Conservation (phyloP, 2,888 invertebrate genomes). For the Agriopis marginaria region DNA sequence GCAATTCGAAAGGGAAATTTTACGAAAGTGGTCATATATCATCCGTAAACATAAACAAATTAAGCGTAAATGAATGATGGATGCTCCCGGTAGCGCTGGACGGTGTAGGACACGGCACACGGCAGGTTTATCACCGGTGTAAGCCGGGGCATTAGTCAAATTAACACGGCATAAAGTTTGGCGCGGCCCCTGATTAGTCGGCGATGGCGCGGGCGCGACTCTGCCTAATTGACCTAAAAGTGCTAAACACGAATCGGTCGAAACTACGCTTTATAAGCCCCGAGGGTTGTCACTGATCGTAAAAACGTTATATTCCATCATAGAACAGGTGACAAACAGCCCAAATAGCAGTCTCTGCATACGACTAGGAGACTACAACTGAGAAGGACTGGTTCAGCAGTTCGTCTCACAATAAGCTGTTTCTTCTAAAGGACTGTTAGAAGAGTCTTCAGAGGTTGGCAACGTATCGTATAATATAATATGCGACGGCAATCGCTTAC, state of each 20-base stretch:
- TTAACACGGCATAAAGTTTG: slow-evolving; percentile 85
- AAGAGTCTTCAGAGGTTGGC: too few species aligned
- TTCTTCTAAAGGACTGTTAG: too few species aligned
- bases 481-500: too few species aligned
- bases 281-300: slow-evolving; percentile 66
- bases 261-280: slow-evolving; percentile 71
- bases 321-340: neutral
- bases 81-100: slow-evolving; percentile 57
- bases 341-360: neutral
- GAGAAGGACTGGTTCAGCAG: too few species aligned
- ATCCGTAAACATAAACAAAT: slow-evolving; percentile 62
- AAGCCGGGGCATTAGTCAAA: slow-evolving; percentile 84
- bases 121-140: slow-evolving; percentile 74
- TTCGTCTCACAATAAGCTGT: too few species aligned
- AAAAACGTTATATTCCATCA: neutral
- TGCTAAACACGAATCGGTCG: slow-evolving; percentile 84
- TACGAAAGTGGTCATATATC: slow-evolving; percentile 50
- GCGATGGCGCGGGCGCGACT: slow-evolving; percentile 74
- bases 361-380: too few species aligned
- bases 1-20: slow-evolving; percentile 46
- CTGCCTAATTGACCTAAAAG: slow-evolving; percentile 86
- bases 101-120: slow-evolving; percentile 52
- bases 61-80: slow-evolving; percentile 67
- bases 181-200: slow-evolving; percentile 82
- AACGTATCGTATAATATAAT: too few species aligned